Evolutionary conservation across 2,888 invertebrate species (phyloP), one percentile per base, ranked within the genome.

Genomic region (Argyresthia goedartella): DNA sequence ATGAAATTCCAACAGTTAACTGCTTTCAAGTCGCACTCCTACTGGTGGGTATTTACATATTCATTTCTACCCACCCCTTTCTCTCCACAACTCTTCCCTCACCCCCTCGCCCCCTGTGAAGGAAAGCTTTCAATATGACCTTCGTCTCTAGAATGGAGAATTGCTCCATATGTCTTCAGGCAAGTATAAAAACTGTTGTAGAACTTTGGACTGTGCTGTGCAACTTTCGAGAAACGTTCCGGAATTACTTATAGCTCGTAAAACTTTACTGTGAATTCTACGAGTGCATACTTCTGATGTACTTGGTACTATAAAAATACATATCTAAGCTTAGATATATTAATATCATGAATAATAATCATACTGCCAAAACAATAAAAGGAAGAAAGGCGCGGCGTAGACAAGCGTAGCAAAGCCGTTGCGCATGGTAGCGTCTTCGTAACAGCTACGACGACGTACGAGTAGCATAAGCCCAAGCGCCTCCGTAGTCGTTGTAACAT

Each of bases 1-100:
- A 48, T 48, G 48, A 35, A 48, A 48, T 48, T 48, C 9, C 48
- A 25, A 6, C 47, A 48, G 36, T 35, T n/a, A 39, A 48, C 48
- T 14, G 48, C 48, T 48, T 47, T 48, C 8, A 48, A 48, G 36
- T 48, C 48, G 48, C 48, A 48, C 46, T 46, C 14, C 33, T 6
- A 25, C 25, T 39, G 4, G n/a, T 9, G 8, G 15, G 15, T 35
- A 48, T 48, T 48, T 48, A 48, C 48, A 48, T 48, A 48, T 36
- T 25, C 25, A 25, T 25, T 6, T 25, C 25, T 25, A 25, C 25
- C 25, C 25, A 25, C 15, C 48, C 35, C 8, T 13, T 44, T 9
- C 44, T 14, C 44, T 9, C 8, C 14, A n/a, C 13, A 9, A 15
- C 44, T 15, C 44, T 14, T 14, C 14, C 4, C 14, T 7, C 14